A percentile compares a stretch with the other conserved stretches of the same genome.
Evolutionary conservation across 1,140 invertebrate genomes (phyloP).

Genomic region (Drosophila parvula): DNA sequence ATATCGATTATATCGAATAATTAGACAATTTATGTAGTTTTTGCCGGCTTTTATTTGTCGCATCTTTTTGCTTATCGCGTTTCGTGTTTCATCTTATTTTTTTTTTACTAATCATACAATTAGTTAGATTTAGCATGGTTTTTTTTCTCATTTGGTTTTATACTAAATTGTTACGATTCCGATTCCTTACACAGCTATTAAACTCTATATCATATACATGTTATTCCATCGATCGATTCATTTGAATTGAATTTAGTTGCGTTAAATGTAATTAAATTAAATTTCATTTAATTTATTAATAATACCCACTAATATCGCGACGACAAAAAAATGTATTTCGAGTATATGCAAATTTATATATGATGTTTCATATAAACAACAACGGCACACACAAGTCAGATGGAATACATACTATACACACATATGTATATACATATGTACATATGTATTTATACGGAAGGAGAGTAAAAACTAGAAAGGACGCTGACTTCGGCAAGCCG

Average conservation of each 20-base stretch:
- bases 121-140: constrained; percentile 43
- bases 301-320: constrained; percentile 52
- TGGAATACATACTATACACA: constrained; percentile 10
- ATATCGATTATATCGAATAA: not conserved
- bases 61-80: constrained; percentile 61
- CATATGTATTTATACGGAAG: constrained; percentile 25
- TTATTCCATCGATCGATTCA: constrained; percentile 36
- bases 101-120: constrained; percentile 44
- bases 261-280: constrained; percentile 43
- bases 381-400: constrained; percentile 33
- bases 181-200: constrained; percentile 65
- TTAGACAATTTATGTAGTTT: constrained; percentile 17
- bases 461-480: constrained; percentile 17
- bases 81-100: constrained; percentile 32
- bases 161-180: constrained; percentile 70
- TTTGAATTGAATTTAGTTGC: constrained; percentile 41
- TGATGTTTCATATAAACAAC: constrained; percentile 34
- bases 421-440: constrained; percentile 1
- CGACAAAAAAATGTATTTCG: constrained; percentile 34
- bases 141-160: constrained; percentile 25
- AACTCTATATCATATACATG: constrained; percentile 49
- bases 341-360: constrained; percentile 34
- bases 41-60: constrained; percentile 51
- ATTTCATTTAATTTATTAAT: constrained; percentile 38
- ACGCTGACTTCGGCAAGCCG: not conserved